Percentiles rank a stretch among this genome's conserved stretches.
Evolutionary conservation across 2,797 vertebrate genomes (phyloP).

Genomic region (Meda fulgida): DNA sequence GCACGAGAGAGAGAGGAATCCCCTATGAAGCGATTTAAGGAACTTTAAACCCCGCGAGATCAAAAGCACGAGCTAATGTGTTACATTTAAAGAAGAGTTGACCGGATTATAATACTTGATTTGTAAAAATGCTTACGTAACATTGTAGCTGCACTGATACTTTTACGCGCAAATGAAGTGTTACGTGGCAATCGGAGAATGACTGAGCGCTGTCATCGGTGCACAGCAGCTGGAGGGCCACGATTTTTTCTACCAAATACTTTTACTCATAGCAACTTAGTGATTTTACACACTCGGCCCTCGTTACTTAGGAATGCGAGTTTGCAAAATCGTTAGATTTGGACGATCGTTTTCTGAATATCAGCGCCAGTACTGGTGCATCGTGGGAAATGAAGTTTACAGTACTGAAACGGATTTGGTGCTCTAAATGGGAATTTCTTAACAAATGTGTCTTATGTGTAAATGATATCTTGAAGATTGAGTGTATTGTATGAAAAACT

Average conservation of each 20-base stretch:
- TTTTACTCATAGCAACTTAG: background rate
- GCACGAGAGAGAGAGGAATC: background rate
- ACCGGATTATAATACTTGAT: background rate
- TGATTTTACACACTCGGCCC: background rate
- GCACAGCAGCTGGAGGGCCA: background rate
- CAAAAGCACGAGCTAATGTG: background rate
- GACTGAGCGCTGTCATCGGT: conserved; percentile 69
- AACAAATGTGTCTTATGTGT: background rate
- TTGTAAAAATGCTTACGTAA: conserved; percentile 53
- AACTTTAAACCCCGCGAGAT: background rate
- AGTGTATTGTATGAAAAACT: background rate
- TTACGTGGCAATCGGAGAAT: conserved; percentile 84
- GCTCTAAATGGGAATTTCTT: background rate
- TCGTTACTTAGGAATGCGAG: background rate
- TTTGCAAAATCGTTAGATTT: conserved; percentile 20
- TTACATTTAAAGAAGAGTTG: background rate
- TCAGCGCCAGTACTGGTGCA: conserved; percentile 55
- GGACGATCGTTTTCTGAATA: conserved; percentile 42
- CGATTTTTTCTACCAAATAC: background rate
- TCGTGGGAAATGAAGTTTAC: conserved; percentile 66
- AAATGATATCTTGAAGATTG: background rate
- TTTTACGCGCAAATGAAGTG: conserved; percentile 72
- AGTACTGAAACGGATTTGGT: background rate
- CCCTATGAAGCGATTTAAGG: background rate
- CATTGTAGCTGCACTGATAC: conserved; percentile 51